Conservation (phyloP, 1,140 invertebrate genomes). For the Spodoptera litura region DNA sequence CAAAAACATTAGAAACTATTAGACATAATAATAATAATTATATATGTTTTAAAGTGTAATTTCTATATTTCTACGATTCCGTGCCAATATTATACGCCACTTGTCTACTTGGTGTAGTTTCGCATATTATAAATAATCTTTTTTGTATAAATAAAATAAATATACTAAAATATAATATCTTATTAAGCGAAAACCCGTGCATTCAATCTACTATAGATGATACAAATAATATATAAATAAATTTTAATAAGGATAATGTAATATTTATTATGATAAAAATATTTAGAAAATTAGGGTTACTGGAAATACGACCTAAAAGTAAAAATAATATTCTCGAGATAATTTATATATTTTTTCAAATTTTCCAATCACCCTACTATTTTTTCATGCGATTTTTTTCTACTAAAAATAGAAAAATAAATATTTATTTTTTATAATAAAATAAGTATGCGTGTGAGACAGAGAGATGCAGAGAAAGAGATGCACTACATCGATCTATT, state of each 20-base stretch:
- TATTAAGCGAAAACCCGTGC: conserved; percentile 47
- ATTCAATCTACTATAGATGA: conserved; percentile 28
- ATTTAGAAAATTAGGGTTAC: conserved; percentile 37
- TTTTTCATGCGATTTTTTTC: conserved; percentile 43
- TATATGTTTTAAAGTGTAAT: conserved; percentile 6
- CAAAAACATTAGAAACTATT: neutral
- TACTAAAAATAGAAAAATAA: conserved; percentile 21
- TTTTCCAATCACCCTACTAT: conserved; percentile 46
- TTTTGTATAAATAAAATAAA: conserved; percentile 20
- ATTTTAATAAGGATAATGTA: conserved; percentile 26
- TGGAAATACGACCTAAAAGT: conserved; percentile 29
- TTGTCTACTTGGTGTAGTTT: conserved; percentile 25
- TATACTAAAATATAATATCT: conserved; percentile 13
- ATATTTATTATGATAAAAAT: conserved; percentile 14
- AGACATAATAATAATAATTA: conserved; percentile 1
- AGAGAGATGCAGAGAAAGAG: conserved; percentile 81
- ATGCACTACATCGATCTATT: conserved; percentile 83
- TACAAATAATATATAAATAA: neutral
- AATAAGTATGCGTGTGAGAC: conserved; percentile 71
- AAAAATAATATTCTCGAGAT: neutral
- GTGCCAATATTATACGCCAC: conserved; percentile 35
- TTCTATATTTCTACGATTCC: conserved; percentile 18
- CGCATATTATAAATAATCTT: conserved; percentile 14
- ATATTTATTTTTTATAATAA: conserved; percentile 10
- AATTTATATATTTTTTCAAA: conserved; percentile 11